phyloP scores from a whole-genome alignment of 2,888 invertebrate genomes.

The Venusia cambrica region DNA sequence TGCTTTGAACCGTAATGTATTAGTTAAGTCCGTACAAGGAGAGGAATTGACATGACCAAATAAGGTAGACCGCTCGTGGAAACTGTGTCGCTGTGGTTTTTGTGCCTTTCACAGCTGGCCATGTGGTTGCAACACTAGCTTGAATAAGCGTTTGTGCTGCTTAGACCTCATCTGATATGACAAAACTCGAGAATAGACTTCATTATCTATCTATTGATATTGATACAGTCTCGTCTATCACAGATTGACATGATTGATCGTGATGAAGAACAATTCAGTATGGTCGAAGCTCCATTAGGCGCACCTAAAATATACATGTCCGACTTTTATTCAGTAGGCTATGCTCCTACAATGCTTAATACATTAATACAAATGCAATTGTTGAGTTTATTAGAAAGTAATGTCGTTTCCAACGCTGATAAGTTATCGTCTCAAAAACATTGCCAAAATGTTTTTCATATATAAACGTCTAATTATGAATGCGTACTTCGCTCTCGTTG shows the following conservation, averaged over 20 bases:
- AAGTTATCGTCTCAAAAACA: conserved; percentile 21
- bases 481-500: conserved; percentile 27
- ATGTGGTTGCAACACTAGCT: conserved; percentile 42
- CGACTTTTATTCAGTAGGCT: too few species aligned
- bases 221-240: too few species aligned
- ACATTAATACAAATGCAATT: too few species aligned
- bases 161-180: conserved; percentile 10
- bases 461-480: conserved; percentile 25
- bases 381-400: conserved; percentile 10
- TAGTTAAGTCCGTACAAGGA: conserved; percentile 43
- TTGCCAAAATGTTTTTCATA: conserved; percentile 29
- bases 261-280: too few species aligned
- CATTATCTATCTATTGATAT: background rate
- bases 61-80: conserved; percentile 57
- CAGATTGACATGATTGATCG: too few species aligned
- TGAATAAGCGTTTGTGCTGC: conserved; percentile 25
- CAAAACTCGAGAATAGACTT: conserved; percentile 2
- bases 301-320: too few species aligned
- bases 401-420: conserved; percentile 12
- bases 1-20: conserved; percentile 39
- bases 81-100: conserved; percentile 58
- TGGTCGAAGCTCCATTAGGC: too few species aligned
- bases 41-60: conserved; percentile 48
- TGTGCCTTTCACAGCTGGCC: conserved; percentile 42
- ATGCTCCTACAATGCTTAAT: too few species aligned